These are phyloP conservation scores for Coleophora deauratella DNA, from an alignment of 2,888 invertebrate genomes.

Conservation along the genomic window DNA sequence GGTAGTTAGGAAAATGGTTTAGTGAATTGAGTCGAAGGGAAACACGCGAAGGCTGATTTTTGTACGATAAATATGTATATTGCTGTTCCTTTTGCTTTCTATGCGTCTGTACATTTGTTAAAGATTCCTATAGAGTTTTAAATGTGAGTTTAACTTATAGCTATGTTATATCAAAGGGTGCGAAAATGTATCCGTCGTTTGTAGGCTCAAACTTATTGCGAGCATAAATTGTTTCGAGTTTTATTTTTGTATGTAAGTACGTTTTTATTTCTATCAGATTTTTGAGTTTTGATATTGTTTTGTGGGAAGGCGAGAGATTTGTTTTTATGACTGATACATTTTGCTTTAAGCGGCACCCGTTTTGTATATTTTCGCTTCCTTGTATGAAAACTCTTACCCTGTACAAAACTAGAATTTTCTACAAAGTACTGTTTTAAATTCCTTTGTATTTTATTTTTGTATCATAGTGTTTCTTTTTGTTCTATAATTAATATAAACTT, in stretches of 20 bases:
- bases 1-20: constrained; percentile 39
- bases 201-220: too few relatives aligned
- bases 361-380: too few relatives aligned
- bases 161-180: too few relatives aligned
- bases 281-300: constrained; percentile 1
- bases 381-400: constrained; percentile 5
- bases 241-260: too few relatives aligned
- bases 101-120: constrained; percentile 14
- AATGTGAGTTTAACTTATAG: background rate
- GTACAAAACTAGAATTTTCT: constrained; percentile 28
- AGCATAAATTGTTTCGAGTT: too few relatives aligned
- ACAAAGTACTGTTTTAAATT: constrained; percentile 35
- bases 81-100: constrained; percentile 30
- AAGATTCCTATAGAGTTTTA: constrained; percentile 10
- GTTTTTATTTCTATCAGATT: too few relatives aligned
- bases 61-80: constrained; percentile 39
- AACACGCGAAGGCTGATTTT: constrained; percentile 60
- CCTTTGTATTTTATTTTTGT: constrained; percentile 49
- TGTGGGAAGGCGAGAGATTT: background rate
- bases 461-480: constrained; percentile 51
- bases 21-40: constrained; percentile 26
- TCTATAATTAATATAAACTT: constrained; percentile 23
- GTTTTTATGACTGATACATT: background rate
- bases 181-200: too few relatives aligned
- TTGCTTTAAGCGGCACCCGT: too few relatives aligned